These are phyloP conservation scores for Notolabrus celidotus DNA, from an alignment of 2,797 vertebrate genomes.

Conservation along the genomic window DNA sequence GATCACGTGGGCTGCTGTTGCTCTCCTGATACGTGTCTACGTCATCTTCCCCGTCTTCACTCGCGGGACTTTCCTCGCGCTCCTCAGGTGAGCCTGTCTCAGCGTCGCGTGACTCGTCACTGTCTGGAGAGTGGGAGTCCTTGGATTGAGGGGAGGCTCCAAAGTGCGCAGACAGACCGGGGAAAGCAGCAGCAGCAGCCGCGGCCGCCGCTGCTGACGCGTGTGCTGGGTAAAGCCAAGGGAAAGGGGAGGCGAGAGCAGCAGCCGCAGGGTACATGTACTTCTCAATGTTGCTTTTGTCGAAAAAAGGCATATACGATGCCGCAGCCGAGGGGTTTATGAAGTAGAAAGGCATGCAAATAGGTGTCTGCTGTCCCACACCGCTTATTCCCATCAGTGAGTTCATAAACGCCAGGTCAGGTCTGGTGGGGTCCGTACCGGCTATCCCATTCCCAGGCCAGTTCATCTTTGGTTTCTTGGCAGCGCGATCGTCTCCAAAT, in stretches of 20 bases:
- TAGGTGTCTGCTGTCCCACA: constrained; percentile 90
- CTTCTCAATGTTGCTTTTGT: constrained; percentile 92
- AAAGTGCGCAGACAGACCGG: constrained; percentile 85
- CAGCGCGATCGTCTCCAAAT: constrained; percentile 87
- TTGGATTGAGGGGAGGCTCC: constrained; percentile 70
- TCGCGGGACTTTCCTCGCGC: constrained; percentile 73
- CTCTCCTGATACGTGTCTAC: constrained; percentile 66
- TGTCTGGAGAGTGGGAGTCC: constrained; percentile 73
- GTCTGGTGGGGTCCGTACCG: constrained; percentile 76
- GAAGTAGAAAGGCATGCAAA: constrained; percentile 96
- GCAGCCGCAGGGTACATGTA: constrained; percentile 88
- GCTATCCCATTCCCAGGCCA: constrained; percentile 70
- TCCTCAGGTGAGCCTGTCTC: constrained; percentile 77
- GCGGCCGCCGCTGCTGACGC: constrained; percentile 81
- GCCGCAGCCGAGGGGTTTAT: constrained; percentile 93
- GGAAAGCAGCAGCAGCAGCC: constrained; percentile 83
- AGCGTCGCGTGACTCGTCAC: constrained; percentile 69
- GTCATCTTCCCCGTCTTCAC: constrained; percentile 74
- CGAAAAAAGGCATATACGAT: constrained; percentile 93
- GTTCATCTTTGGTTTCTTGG: constrained; percentile 90
- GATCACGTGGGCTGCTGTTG: constrained; percentile 61
- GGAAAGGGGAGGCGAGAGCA: constrained; percentile 85
- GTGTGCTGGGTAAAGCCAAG: constrained; percentile 90
- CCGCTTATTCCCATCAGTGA: constrained; percentile 91
- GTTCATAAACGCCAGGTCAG: constrained; percentile 90